Evolutionary conservation across 2,888 invertebrate genomes (phyloP), one percentile per base, ranked within the genome.

Genomic region (Asteroscopus sphinx): DNA sequence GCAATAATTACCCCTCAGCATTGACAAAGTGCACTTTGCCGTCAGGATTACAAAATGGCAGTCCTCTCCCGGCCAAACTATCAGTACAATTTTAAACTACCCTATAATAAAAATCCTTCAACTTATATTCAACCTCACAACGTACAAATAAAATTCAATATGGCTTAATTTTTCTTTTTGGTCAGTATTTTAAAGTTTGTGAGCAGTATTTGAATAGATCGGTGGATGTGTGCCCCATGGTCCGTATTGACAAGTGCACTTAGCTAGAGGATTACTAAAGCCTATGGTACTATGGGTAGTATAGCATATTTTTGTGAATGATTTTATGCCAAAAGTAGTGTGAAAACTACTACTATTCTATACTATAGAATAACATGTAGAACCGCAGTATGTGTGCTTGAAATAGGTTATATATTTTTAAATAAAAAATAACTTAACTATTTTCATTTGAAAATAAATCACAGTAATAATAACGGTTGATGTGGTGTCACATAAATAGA

Each of bases 161-260:
- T 44, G 15, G 13, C 6, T 4, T 17, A 3, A 12, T 28, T 17
- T 12, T 3, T n/a, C 3, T n/a, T 15, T 46, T 55, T 30, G 16
- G 28, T 25, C n/a, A 41, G 40, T 35, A 48, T 42, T 36, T 41
- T 25, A 46, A 48, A 53, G 52, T 72, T 77, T 58, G 68, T 68
- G 45, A 44, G 48, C 44, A 54, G 70, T 86, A 88, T 90, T 89
- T 88, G 89, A 89, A 90, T 88, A 86, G 82, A 85, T 84, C 62
- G 81, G 79, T 77, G 68, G 74, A 78, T 82, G 74, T 75, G 73
- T 71, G 72, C 80, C 76, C 73, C 75, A 64, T 33, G 30, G 73
- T 74, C 74, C 79, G 86, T 90, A 92, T 92, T 91, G 91, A 91
- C 91, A 90, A 91, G 91, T 88, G 88, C 88, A 86, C 90, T 90